phyloP scores from a whole-genome alignment of 2,888 invertebrate genomes.

The Auanema sp. region DNA sequence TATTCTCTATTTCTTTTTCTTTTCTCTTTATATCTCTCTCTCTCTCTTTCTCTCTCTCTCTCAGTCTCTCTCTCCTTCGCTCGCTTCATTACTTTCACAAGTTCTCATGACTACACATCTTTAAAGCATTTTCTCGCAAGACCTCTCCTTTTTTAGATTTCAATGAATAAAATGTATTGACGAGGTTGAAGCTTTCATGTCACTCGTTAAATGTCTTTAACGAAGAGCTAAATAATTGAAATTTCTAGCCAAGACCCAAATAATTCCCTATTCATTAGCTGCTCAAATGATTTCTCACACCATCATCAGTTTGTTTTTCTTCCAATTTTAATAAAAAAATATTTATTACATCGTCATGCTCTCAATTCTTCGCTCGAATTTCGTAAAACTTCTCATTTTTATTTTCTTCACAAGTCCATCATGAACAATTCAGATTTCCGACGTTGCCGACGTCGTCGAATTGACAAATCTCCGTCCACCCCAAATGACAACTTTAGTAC shows the following conservation, averaged over 20 bases:
- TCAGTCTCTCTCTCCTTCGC: slow-evolving; percentile 7
- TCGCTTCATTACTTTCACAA: background rate
- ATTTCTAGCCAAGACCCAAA: background rate
- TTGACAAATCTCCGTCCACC: no score
- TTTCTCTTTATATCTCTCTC: slow-evolving; percentile 6
- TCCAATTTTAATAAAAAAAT: no score
- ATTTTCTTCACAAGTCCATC: background rate
- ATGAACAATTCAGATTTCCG: background rate
- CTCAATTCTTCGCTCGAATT: background rate
- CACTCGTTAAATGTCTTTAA: no score
- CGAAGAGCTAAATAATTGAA: no score
- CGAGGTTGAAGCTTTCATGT: no score
- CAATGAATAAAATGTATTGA: no score
- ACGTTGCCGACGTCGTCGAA: no score
- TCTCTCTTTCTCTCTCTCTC: slow-evolving; percentile 5
- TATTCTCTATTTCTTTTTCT: background rate
- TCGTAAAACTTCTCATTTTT: background rate
- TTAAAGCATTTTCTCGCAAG: no score
- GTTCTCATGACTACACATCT: background rate
- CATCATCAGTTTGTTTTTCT: no score
- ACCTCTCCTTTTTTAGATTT: no score
- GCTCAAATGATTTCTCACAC: no score
- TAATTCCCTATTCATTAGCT: background rate
- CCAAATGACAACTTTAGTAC: background rate
- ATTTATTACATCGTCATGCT: no score